Evolutionary conservation across 2,888 invertebrate genomes (phyloP).

Genomic region (Epistrophe eligans): DNA sequence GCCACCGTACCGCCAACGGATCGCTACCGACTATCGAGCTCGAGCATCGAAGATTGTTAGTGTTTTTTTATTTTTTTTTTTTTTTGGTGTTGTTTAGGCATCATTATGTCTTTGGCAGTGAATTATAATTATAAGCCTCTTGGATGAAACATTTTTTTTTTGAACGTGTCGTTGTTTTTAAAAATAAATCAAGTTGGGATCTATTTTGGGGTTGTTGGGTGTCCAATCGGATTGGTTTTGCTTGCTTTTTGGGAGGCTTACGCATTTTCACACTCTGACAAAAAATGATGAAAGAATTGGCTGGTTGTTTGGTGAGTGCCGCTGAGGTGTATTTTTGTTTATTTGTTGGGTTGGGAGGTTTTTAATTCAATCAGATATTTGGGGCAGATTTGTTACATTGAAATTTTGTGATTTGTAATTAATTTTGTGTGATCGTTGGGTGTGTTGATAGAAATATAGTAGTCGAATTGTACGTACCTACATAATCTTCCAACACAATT

Average conservation of each 20-base stretch:
- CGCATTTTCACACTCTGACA: slow-evolving; percentile 31
- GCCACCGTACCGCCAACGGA: slow-evolving; percentile 57
- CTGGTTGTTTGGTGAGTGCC: slow-evolving; percentile 56
- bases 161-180: slow-evolving; percentile 41
- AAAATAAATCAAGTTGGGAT: slow-evolving; percentile 67
- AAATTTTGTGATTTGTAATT: slow-evolving; percentile 40
- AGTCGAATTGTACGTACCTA: neutral
- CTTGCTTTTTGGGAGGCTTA: neutral
- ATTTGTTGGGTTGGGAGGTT: neutral
- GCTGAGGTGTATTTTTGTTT: slow-evolving; percentile 2
- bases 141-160: slow-evolving; percentile 40
- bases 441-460: neutral
- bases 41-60: slow-evolving; percentile 43
- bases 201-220: slow-evolving; percentile 56
- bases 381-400: slow-evolving; percentile 47
- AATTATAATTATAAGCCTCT: slow-evolving; percentile 62
- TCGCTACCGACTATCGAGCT: slow-evolving; percentile 10
- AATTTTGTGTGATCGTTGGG: slow-evolving; percentile 22
- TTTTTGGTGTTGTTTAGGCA: slow-evolving; percentile 26
- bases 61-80: slow-evolving; percentile 1
- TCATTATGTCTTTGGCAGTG: slow-evolving; percentile 69
- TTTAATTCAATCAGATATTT: slow-evolving; percentile 42
- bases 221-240: slow-evolving; percentile 46
- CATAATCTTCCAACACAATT: neutral
- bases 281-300: slow-evolving; percentile 52